Evolutionary conservation across 2,113 vertebrate genomes (phyloP).

Genomic region (Pelecanoides urinatrix): DNA sequence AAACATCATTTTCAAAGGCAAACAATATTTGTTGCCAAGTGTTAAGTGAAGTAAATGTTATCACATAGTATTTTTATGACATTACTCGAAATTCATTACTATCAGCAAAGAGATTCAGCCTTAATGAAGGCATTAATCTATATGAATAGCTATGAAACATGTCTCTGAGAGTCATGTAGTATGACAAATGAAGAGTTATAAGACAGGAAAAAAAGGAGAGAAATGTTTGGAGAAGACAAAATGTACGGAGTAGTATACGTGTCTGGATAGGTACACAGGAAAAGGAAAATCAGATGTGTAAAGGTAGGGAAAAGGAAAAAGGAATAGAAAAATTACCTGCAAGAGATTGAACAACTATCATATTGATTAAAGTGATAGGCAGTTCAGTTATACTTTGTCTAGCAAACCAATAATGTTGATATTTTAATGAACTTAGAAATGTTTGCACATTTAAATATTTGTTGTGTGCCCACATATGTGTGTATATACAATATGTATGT

Average conservation of each 20-base stretch:
- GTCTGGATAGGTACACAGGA: not conserved
- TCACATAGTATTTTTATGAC: not conserved
- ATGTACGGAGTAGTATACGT: not conserved
- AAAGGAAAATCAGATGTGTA: not conserved
- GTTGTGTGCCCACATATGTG: not conserved
- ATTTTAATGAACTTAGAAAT: not conserved
- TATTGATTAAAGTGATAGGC: not conserved
- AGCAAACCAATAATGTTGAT: not conserved
- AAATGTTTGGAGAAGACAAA: not conserved
- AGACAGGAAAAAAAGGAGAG: not conserved
- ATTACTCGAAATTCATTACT: not conserved
- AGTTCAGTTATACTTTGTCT: not conserved
- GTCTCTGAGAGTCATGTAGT: not conserved
- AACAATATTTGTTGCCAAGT: not conserved
- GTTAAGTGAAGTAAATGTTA: not conserved
- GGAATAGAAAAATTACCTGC: not conserved
- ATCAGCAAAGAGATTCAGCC: not conserved
- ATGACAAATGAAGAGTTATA: not conserved
- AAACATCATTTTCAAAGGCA: not conserved
- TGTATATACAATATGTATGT: not conserved
- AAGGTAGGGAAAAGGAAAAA: not conserved
- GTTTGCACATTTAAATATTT: not conserved
- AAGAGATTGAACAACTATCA: not conserved
- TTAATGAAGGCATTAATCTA: not conserved
- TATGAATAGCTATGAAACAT: not conserved